Evolutionary conservation across 2,797 vertebrate genomes (phyloP).

Genomic region (Malacoraja senta): DNA sequence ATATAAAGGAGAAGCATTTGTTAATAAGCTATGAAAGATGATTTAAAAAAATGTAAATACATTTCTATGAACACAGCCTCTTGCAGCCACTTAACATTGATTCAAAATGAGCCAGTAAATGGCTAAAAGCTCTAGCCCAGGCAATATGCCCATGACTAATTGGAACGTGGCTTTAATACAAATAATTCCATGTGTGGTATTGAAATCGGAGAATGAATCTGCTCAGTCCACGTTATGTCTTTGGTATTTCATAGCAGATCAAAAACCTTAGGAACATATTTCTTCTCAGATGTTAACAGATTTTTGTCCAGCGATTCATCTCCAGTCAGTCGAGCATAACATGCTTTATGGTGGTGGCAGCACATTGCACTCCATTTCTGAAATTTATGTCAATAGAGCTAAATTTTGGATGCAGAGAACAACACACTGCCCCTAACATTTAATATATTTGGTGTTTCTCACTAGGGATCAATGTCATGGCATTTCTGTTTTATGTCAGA

Average conservation of each 20-base stretch:
- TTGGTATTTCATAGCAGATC: neutral
- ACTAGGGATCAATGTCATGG: too few species aligned
- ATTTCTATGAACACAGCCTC: neutral
- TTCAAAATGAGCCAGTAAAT: neutral
- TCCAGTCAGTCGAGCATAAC: too few species aligned
- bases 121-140: neutral
- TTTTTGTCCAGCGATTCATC: too few species aligned
- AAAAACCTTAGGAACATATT: neutral
- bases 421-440: too few species aligned
- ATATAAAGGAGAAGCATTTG: neutral
- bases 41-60: too few species aligned
- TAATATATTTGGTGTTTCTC: too few species aligned
- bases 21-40: neutral
- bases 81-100: neutral
- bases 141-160: neutral
- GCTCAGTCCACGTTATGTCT: neutral
- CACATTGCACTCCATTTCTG: too few species aligned
- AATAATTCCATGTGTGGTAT: neutral
- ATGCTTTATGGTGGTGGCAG: too few species aligned
- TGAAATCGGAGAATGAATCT: neutral
- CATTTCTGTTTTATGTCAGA: neutral
- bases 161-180: neutral
- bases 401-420: too few species aligned
- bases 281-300: slow-evolving; percentile 2
- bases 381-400: too few species aligned